A percentile compares a stretch with the other conserved stretches of the same genome.
Conservation (phyloP, 2,797 vertebrate genomes). For the Remorina albescens region DNA sequence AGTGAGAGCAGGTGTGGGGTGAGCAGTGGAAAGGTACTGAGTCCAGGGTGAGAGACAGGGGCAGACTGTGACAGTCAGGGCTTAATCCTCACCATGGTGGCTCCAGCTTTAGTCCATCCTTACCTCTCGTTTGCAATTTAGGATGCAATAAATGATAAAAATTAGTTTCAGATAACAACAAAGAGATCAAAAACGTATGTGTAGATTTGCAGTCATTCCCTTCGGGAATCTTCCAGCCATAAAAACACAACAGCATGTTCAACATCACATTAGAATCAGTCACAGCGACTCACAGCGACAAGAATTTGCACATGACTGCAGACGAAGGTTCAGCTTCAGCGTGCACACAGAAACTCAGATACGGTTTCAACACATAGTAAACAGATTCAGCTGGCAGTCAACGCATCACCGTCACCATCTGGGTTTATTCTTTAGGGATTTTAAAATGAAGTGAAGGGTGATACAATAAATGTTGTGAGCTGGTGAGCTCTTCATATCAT, state of each 20-base stretch:
- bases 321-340: conserved; percentile 10
- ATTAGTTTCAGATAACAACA: too few species aligned
- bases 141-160: too few species aligned
- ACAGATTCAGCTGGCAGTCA: background rate
- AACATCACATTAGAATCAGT: conserved; percentile 7
- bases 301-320: background rate
- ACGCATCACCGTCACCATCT: background rate
- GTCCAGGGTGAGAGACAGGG: too few species aligned
- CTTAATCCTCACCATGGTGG: too few species aligned
- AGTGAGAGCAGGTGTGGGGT: too few species aligned
- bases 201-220: too few species aligned
- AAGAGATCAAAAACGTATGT: too few species aligned
- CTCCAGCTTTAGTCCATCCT: too few species aligned
- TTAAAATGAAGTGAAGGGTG: background rate
- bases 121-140: too few species aligned
- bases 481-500: background rate
- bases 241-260: background rate
- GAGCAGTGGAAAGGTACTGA: too few species aligned
- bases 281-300: background rate
- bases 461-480: background rate
- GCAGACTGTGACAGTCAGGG: too few species aligned
- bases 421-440: background rate
- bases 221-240: background rate
- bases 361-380: background rate
- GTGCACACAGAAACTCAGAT: background rate